Conservation (phyloP, 37 sponge, comb jelly and placozoan species). For the Haliclona indistincta region DNA sequence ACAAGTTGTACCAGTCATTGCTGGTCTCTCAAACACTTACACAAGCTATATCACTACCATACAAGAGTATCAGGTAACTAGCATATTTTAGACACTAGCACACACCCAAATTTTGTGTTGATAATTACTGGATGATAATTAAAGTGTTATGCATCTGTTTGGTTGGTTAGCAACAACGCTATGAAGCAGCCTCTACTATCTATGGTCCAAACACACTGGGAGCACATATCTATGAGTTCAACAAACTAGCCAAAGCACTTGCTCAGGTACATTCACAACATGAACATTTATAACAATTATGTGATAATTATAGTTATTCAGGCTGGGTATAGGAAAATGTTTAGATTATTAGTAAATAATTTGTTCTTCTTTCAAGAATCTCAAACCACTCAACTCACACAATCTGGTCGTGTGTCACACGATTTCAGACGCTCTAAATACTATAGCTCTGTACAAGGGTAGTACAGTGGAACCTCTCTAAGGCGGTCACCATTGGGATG, state of each 20-base stretch:
- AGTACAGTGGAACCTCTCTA: too few relatives aligned
- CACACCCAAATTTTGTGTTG: background rate
- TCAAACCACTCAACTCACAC: too few relatives aligned
- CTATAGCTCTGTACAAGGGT: too few relatives aligned
- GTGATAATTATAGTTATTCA: background rate
- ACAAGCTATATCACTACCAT: conserved; percentile 86
- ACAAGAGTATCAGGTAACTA: conserved; percentile 85
- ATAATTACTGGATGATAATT: background rate
- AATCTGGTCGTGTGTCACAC: too few relatives aligned
- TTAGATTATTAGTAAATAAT: background rate
- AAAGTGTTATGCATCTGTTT: too few relatives aligned
- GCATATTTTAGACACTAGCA: background rate
- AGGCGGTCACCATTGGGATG: too few relatives aligned
- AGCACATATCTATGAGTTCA: conserved; percentile 80
- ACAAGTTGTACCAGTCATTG: conserved; percentile 76
- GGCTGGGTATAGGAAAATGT: background rate
- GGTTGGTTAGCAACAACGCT: conserved; percentile 61
- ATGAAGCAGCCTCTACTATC: conserved; percentile 92
- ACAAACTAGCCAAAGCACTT: conserved; percentile 59
- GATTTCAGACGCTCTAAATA: too few relatives aligned
- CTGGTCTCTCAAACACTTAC: conserved; percentile 94
- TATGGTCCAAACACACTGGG: conserved; percentile 91
- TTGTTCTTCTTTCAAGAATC: too few relatives aligned
- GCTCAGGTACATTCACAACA: conserved; percentile 57
- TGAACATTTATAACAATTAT: too few relatives aligned